A percentile compares a stretch with the other conserved stretches of the same genome.
phyloP scores from a whole-genome alignment of 2,888 invertebrate species.

The Aspidiotus destructor region DNA sequence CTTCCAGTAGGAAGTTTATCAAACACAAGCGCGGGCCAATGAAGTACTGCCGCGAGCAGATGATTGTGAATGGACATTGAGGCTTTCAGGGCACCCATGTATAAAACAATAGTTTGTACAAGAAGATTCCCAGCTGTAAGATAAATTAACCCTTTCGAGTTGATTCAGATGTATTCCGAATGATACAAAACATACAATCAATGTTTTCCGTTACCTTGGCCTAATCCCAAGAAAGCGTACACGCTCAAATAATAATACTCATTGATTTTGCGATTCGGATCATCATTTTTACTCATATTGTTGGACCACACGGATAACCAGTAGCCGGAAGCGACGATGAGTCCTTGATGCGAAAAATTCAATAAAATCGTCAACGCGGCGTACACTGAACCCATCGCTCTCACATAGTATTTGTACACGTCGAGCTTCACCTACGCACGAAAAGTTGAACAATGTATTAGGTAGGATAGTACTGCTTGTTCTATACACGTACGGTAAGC shows the following conservation, averaged over 20 bases:
- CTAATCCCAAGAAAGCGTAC: conserved; percentile 78
- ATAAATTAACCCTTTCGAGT: no score
- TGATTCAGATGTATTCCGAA: no score
- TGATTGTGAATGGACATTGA: conserved; percentile 15
- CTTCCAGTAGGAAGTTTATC: conserved; percentile 48
- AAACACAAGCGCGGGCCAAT: conserved; percentile 47
- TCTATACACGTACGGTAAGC: no score
- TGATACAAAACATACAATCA: no score
- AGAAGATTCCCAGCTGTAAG: no score
- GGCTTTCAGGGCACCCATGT: no score
- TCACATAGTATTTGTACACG: conserved; percentile 81
- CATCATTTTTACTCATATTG: conserved; percentile 45
- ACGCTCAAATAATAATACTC: conserved; percentile 64
- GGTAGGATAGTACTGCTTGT: no score
- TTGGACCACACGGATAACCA: conserved; percentile 77
- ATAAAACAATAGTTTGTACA: no score
- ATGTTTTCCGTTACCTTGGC: conserved; percentile 54
- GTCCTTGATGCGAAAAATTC: conserved; percentile 70
- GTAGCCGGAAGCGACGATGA: conserved; percentile 76
- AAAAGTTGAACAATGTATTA: no score
- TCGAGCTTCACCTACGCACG: conserved; percentile 54
- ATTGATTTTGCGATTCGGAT: conserved; percentile 50
- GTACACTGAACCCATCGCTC: conserved; percentile 68
- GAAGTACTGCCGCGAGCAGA: conserved; percentile 45
- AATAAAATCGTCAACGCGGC: conserved; percentile 63